A percentile compares a stretch with the other conserved stretches of the same genome.
Evolutionary conservation across 1,140 invertebrate species (phyloP).

Genomic region (Ganaspis sp.): DNA sequence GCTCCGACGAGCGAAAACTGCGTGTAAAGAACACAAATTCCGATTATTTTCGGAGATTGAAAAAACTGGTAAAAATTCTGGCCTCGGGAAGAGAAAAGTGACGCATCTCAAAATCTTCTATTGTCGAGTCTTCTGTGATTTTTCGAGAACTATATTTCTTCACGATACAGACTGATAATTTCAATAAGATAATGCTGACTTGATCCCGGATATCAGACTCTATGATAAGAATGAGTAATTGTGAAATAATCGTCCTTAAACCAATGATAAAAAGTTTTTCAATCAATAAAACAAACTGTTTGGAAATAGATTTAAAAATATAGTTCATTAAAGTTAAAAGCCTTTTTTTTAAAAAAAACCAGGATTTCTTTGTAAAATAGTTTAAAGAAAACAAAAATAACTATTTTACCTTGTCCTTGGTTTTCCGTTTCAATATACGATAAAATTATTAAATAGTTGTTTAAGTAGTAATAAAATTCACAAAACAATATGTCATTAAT

Average conservation of each 20-base stretch:
- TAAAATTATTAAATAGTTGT: not conserved
- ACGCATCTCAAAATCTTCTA: constrained; percentile 2
- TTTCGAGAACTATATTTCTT: not conserved
- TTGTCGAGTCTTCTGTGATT: constrained; percentile 7
- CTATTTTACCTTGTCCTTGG: not conserved
- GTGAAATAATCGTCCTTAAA: constrained; percentile 8
- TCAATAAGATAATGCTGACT: constrained; percentile 25
- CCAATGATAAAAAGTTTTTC: not conserved
- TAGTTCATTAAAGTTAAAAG: too few species aligned
- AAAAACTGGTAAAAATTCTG: not conserved
- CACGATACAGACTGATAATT: constrained; percentile 8
- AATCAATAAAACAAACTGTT: not conserved
- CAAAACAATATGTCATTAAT: not conserved
- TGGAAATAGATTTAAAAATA: too few species aligned
- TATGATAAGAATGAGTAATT: constrained; percentile 27
- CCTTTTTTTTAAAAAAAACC: too few species aligned
- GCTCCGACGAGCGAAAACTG: constrained; percentile 10
- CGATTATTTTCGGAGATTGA: constrained; percentile 5
- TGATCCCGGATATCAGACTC: constrained; percentile 24
- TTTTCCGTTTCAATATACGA: not conserved
- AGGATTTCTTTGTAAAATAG: too few species aligned
- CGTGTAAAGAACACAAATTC: not conserved
- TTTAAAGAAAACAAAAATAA: too few species aligned
- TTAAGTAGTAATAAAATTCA: not conserved
- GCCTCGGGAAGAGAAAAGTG: not conserved